Evolutionary conservation across 2,113 vertebrate genomes (phyloP), one percentile per base, ranked within the genome.

Genomic region (Otis tarda): DNA sequence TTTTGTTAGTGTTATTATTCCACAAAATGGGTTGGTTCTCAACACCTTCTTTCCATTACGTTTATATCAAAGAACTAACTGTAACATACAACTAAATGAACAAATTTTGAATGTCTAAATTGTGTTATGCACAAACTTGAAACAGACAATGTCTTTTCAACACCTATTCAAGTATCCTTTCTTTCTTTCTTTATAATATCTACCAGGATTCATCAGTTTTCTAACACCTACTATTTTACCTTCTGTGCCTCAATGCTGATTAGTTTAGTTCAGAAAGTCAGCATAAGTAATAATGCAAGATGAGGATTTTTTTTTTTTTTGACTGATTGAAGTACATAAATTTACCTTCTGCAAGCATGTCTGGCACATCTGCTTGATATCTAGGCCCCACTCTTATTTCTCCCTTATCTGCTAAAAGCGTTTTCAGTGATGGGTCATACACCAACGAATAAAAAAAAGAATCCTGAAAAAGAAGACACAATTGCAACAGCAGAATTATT

Each of bases 391-490:
- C 99, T 97, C 99, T 97, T 95, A 99, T 99, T 98, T 99, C 99
- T 63, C 99, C 99, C 95, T 99, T 99, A 97, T 99, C 99, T 33
- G 99, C 99, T 96, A 99, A 96, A 52, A 99, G 98, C 1, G 99
- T 99, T 97, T 99, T 99, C 98, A 99, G 98, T 74, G 99, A 99
- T 17, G 99, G 99, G 97, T 99, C 99, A 77, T 99, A 99, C 64
- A 99, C 99, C 98, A 99, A 67, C 5, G 99, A 99, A 96, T 99
- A 99, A 98, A 99, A 99, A 98, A 99, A 99, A 3, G 99, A 98
- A 97, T 99, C 99, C 99, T 99, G 91, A 56, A 85, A 91, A 90
- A 95, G 76, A 89, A 89, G 15, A 87, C 35, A 93, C 6, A 71
- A 74, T 89, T 92, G 57, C 55, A 96, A 80, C 24, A 83, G 47